Conservation (phyloP, 1,140 invertebrate genomes). For the Asbolus verrucosus region DNA sequence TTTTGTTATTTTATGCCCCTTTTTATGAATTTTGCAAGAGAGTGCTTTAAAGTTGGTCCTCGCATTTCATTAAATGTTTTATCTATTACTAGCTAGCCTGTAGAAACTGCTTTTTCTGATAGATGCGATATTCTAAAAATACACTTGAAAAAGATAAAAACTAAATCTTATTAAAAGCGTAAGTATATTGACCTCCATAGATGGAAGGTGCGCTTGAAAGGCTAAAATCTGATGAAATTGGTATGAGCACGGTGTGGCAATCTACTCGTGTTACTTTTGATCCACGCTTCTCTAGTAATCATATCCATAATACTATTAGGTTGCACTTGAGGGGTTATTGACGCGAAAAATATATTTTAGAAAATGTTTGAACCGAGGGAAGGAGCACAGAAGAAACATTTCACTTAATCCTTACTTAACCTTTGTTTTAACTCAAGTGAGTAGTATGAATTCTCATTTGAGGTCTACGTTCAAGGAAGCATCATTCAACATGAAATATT, state of each 20-base stretch:
- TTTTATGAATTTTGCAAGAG: slow-evolving; percentile 15
- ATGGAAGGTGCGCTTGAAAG: neutral
- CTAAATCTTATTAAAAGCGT: slow-evolving; percentile 4
- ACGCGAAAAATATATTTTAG: neutral
- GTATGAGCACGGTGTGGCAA: neutral
- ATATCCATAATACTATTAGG: too few species aligned
- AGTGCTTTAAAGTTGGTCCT: slow-evolving; percentile 14
- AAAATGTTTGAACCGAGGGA: neutral
- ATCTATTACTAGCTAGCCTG: slow-evolving; percentile 13
- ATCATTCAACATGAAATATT: slow-evolving; percentile 35
- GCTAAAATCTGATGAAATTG: neutral
- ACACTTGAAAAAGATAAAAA: slow-evolving; percentile 1
- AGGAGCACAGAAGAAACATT: too few species aligned
- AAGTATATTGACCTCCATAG: neutral
- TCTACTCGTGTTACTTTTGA: neutral
- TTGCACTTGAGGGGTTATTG: too few species aligned
- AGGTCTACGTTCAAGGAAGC: neutral
- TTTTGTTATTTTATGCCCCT: slow-evolving; percentile 5
- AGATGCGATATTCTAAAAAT: too few species aligned
- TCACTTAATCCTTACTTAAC: too few species aligned
- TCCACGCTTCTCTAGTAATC: neutral
- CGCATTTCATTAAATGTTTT: slow-evolving; percentile 35
- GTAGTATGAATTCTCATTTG: slow-evolving; percentile 13
- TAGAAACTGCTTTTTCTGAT: slow-evolving; percentile 14
- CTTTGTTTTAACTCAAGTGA: neutral